Conservation (phyloP, 2,888 invertebrate species). For the Lasioglossum zephyrum region DNA sequence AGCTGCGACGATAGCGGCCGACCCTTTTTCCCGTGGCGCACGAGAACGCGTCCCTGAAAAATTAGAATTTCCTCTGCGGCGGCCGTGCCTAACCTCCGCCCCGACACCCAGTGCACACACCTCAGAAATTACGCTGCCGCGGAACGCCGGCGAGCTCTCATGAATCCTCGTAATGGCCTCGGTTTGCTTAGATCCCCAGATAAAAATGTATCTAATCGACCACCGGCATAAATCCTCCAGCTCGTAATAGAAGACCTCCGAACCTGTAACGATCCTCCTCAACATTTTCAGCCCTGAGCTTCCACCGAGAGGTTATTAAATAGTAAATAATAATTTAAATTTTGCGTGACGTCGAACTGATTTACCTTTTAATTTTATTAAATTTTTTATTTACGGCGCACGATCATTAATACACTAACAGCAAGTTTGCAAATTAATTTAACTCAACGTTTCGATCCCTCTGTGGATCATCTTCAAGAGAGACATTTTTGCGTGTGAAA, state of each 20-base stretch:
- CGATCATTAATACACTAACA: too few species aligned
- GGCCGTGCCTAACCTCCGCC: background rate
- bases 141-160: background rate
- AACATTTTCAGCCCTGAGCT: background rate
- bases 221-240: background rate
- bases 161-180: background rate
- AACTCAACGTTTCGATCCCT: too few species aligned
- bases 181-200: constrained; percentile 29
- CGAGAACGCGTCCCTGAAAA: constrained; percentile 58
- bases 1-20: constrained; percentile 51
- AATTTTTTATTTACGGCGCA: too few species aligned
- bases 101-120: background rate
- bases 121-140: background rate
- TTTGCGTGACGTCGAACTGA: background rate
- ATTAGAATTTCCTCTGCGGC: constrained; percentile 50
- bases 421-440: too few species aligned
- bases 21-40: constrained; percentile 24
- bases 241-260: background rate
- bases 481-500: too few species aligned
- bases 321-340: background rate
- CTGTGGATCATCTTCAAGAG: too few species aligned
- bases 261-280: background rate
- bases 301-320: background rate
- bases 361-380: background rate
- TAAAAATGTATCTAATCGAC: constrained; percentile 43